These are phyloP conservation scores for Spheniscus mendiculus DNA, from an alignment of 2,113 vertebrate species.

Conservation along the genomic window DNA sequence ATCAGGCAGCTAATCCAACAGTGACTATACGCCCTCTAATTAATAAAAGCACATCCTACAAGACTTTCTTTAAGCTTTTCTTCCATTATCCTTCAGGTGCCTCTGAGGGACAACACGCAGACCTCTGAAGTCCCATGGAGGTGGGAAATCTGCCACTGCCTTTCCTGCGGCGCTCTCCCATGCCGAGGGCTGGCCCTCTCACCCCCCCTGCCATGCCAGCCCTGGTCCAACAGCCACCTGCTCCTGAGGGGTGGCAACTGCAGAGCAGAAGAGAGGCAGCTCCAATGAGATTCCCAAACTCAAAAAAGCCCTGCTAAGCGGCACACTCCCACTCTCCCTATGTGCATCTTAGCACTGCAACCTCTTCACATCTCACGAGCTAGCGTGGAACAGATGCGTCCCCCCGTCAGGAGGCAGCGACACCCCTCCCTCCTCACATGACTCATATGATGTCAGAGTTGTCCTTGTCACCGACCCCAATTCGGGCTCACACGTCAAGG, in stretches of 20 bases:
- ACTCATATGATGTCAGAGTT: conserved; percentile 70
- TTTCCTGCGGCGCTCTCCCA: accelerated
- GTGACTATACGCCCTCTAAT: background rate
- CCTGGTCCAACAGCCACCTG: background rate
- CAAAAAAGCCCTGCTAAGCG: conserved; percentile 69
- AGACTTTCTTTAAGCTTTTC: background rate
- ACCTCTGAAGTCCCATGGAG: background rate
- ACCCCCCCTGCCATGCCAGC: background rate
- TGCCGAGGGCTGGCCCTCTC: background rate
- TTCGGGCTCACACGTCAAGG: conserved; percentile 55
- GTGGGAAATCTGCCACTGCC: background rate
- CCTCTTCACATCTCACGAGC: conserved; percentile 71
- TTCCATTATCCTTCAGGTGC: background rate
- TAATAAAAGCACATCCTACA: background rate
- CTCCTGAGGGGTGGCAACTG: background rate
- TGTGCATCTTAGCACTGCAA: conserved; percentile 73
- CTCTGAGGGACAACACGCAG: background rate
- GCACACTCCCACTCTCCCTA: conserved; percentile 73
- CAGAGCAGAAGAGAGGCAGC: conserved; percentile 59
- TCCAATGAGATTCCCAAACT: conserved; percentile 69
- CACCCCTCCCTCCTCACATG: conserved; percentile 68
- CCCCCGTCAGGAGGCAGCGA: conserved; percentile 55
- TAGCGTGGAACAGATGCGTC: conserved; percentile 70
- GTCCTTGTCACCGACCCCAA: conserved; percentile 66
- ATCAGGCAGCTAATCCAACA: background rate